These are phyloP conservation scores for Siniperca knerii DNA, from an alignment of 2,113 vertebrate genomes.

Conservation along the genomic window DNA sequence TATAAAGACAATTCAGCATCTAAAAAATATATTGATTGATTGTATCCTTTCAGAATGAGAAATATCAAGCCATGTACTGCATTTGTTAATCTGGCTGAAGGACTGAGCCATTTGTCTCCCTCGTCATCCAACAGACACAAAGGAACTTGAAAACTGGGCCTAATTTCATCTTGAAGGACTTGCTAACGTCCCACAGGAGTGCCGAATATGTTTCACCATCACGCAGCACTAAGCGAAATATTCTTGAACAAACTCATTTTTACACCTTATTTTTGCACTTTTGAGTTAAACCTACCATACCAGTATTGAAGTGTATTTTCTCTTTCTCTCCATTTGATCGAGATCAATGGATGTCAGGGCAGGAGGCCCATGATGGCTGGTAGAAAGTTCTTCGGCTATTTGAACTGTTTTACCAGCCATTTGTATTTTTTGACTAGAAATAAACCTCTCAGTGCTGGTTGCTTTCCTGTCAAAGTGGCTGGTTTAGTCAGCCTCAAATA, in stretches of 20 bases:
- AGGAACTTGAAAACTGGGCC: conserved; percentile 45
- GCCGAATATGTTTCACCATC: conserved; percentile 13
- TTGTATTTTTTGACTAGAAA: conserved; percentile 38
- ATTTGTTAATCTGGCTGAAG: conserved; percentile 19
- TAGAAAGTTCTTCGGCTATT: conserved; percentile 31
- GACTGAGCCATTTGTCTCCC: conserved; percentile 19
- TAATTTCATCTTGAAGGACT: conserved; percentile 40
- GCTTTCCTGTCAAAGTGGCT: conserved; percentile 9
- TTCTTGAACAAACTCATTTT: conserved; percentile 45
- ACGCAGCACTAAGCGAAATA: conserved; percentile 24
- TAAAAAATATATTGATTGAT: conserved; percentile 26
- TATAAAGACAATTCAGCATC: conserved; percentile 35
- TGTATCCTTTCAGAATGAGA: conserved; percentile 23
- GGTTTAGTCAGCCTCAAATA: conserved; percentile 29
- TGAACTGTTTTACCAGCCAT: conserved; percentile 42
- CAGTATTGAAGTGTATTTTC: conserved; percentile 12
- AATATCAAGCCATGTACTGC: conserved; percentile 36
- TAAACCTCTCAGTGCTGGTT: conserved; percentile 34
- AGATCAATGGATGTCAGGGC: conserved; percentile 20
- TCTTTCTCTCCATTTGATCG: conserved; percentile 4
- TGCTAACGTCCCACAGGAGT: conserved; percentile 14
- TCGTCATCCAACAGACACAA: conserved; percentile 12
- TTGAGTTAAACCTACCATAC: conserved; percentile 13
- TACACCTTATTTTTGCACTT: conserved; percentile 52
- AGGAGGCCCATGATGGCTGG: conserved; percentile 19